Percentiles rank a stretch among this genome's conserved stretches.
These are phyloP conservation scores for Drosophila atripex DNA, from an alignment of 2,888 invertebrate species.

Conservation along the genomic window DNA sequence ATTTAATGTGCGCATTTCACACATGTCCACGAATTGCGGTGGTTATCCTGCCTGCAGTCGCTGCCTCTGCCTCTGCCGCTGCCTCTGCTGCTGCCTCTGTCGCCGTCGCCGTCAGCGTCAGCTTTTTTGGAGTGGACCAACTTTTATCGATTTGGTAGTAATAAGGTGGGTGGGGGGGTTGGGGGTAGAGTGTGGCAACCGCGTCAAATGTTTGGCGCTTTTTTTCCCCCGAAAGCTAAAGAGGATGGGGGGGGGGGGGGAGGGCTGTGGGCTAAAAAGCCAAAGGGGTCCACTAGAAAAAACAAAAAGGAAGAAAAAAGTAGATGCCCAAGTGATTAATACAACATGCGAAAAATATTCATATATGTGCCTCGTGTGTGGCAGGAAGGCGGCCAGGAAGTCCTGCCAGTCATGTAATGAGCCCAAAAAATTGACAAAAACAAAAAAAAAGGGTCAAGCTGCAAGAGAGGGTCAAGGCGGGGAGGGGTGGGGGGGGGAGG, in stretches of 20 bases:
- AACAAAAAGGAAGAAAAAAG: constrained; percentile 32
- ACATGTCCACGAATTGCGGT: constrained; percentile 65
- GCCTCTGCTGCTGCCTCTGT: neutral
- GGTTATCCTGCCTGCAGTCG: constrained; percentile 23
- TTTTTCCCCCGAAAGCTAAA: neutral
- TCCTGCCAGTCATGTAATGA: constrained; percentile 50
- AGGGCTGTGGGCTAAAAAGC: too few relatives aligned
- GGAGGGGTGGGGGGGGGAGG: neutral
- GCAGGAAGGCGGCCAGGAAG: neutral
- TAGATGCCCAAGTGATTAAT: constrained; percentile 76
- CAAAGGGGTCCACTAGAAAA: constrained; percentile 24
- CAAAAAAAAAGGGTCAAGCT: neutral
- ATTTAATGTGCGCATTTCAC: constrained; percentile 80
- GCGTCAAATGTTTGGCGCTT: constrained; percentile 51
- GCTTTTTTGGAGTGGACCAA: constrained; percentile 47
- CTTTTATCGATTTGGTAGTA: constrained; percentile 77
- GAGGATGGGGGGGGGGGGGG: neutral
- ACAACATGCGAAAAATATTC: constrained; percentile 69
- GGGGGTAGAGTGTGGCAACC: constrained; percentile 47
- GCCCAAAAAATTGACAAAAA: constrained; percentile 40
- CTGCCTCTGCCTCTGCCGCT: constrained; percentile 6
- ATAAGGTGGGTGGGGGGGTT: constrained; percentile 26
- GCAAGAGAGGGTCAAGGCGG: neutral
- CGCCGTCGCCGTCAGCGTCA: constrained; percentile 20
- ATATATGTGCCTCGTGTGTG: constrained; percentile 67